Conservation (phyloP, 2,113 vertebrate genomes). For the Telmatochromis sp. region DNA sequence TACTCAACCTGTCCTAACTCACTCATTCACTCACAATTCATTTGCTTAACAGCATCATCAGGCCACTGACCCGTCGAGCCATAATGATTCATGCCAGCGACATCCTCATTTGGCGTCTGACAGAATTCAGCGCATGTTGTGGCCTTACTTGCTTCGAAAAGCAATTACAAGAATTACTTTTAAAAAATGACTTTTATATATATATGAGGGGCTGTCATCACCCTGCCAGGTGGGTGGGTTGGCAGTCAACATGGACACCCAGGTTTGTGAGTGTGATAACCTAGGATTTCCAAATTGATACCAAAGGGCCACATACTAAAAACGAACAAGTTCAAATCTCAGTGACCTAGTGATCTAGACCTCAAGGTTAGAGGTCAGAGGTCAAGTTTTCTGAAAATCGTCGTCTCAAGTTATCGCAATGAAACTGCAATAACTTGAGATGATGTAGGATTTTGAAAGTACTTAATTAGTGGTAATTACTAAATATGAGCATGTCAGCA, state of each 20-base stretch:
- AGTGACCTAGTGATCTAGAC: background rate
- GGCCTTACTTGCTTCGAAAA: background rate
- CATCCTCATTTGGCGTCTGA: constrained; percentile 5
- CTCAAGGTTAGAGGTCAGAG: background rate
- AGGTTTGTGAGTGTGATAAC: background rate
- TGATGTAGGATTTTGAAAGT: background rate
- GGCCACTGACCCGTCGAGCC: background rate
- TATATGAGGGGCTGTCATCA: background rate
- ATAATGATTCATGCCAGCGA: background rate
- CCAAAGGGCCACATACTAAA: background rate
- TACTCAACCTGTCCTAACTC: background rate
- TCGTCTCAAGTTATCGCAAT: background rate
- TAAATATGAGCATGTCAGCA: background rate
- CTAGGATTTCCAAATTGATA: background rate
- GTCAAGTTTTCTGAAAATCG: background rate
- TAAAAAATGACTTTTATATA: background rate
- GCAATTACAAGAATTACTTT: constrained; percentile 4
- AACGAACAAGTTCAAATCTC: background rate
- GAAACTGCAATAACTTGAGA: background rate
- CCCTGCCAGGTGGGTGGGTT: background rate
- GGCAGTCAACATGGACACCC: background rate
- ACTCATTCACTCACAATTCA: background rate
- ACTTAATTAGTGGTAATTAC: background rate
- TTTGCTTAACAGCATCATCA: constrained; percentile 5
- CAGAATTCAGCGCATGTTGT: background rate